Evolutionary conservation across 2,797 vertebrate genomes (phyloP), one percentile per base, ranked within the genome.

Genomic region (Enteromius radiatus): DNA sequence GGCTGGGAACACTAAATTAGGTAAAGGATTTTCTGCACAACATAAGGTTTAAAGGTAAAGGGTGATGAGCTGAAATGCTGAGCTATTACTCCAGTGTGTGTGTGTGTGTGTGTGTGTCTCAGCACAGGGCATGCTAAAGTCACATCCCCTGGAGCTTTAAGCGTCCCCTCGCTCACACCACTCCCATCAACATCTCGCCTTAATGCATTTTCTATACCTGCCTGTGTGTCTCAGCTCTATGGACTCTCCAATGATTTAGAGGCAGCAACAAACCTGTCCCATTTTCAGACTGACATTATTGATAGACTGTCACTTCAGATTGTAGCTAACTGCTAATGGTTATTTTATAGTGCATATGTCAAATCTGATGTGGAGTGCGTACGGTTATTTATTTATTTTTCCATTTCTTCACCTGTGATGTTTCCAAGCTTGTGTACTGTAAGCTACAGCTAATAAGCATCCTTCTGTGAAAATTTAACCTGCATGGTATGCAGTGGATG

Each of bases 221-320:
- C 91, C 89, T 90, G 90, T 90, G 90, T 89, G 87, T 91, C 89
- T 87, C 91, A 86, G 89, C 88, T 91, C 85, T 90, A 91, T 88
- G 87, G 89, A 90, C 91, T 92, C 92, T 89, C 91, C 84, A 76
- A 86, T 95, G 94, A 96, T 96, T 96, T 95, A 95, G 89, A 92
- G 94, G 93, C 92, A 90, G 93, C 94, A 95, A 95, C 94, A 95
- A 96, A 95, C 93, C 94, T 95, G 95, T 95, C 94, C 94, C 92
- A 95, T 95, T 96, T 94, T 91, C 93, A 92, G 88, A 90, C 85
- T 88, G 90, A 92, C 93, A 92, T 95, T 95, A 95, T 95, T 96
- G 94, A 95, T 95, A 94, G 93, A 92, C 93, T 94, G 94, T 95
- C 94, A 94, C 92, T 92, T 94, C 89, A 91, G 90, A 94, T 92